Base-by-base conservation (phyloP, 2,888 invertebrate species). In the Chymomyza procnemis region DNA sequence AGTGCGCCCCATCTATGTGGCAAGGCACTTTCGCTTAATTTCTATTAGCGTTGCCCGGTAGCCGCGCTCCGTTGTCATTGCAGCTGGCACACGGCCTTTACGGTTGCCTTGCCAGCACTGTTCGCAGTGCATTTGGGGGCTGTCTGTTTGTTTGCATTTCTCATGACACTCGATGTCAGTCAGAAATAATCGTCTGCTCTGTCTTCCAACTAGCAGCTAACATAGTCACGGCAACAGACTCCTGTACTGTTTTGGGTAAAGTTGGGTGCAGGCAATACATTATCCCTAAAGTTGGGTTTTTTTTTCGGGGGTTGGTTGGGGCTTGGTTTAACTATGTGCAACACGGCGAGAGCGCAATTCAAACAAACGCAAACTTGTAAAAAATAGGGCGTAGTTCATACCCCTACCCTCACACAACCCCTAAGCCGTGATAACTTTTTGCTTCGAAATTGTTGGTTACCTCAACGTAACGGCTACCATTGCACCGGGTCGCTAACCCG, bases 151-250 rank as follows among this genome's bases (percentile, higher is more conserved):
- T 82, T 82, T 82, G 86, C 76, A 75, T 85, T 82, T 82, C 82
- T 83, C 82, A 83, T 85, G 81, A 81, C 85, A 74, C 86, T 85
- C 84, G 80, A 83, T 83, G 84, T 83, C 86, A 85, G 74, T 81
- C 83, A 85, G 22, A 12, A 81, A 85, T 50, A 14, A 76, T 82
- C 67, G 75, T 65, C 78, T 48, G 21, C 47, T 21, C 14, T 59
- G 14, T 22, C 55, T 6, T 9, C 2, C 9, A 34, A 6, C 34
- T 4, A 34, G 26, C 2, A 9, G 9, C 34, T 9, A 4, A 41
- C 34, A 3, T 41, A 3, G 12, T 41, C 34, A 41, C 6, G 9
- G 12, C 1, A 9, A 9, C 34, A 41, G 16, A 18, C 54, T 54
- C 54, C 19, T 16, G 21, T 50, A 16, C 22, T 58, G 14, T 56